These are phyloP conservation scores for Zonitis immaculata DNA, from an alignment of 2,888 invertebrate species.

Conservation along the genomic window DNA sequence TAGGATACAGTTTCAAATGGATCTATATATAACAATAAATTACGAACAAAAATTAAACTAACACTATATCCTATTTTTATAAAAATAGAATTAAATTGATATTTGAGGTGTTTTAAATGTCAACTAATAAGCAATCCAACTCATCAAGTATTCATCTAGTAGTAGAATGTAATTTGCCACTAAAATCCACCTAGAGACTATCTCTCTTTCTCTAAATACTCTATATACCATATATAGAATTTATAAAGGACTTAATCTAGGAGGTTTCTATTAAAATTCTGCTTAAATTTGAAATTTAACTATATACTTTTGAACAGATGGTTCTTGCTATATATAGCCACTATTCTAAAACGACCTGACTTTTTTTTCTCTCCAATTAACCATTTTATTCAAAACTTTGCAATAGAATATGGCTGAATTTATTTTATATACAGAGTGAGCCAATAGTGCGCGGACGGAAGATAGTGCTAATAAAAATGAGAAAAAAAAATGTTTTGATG, in stretches of 20 bases:
- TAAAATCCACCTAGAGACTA: constrained; percentile 33
- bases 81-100: too few relatives aligned
- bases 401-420: too few relatives aligned
- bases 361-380: too few relatives aligned
- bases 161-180: constrained; percentile 45
- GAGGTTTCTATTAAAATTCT: not conserved
- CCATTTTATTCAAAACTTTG: too few relatives aligned
- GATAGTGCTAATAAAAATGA: too few relatives aligned
- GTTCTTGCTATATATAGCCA: constrained; percentile 11
- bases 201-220: constrained; percentile 16
- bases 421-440: too few relatives aligned
- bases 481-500: too few relatives aligned
- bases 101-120: constrained; percentile 24
- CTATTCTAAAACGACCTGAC: too few relatives aligned
- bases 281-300: constrained; percentile 1
- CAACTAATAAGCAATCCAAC: constrained; percentile 41
- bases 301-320: constrained; percentile 23
- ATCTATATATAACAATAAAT: not conserved
- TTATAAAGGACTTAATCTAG: not conserved
- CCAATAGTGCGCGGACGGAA: too few relatives aligned
- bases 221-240: not conserved
- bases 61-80: too few relatives aligned
- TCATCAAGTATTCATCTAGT: constrained; percentile 44
- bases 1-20: not conserved
- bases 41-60: too few relatives aligned